phyloP scores from a whole-genome alignment of 2,113 vertebrate genomes.

The Cavia porcellus region DNA sequence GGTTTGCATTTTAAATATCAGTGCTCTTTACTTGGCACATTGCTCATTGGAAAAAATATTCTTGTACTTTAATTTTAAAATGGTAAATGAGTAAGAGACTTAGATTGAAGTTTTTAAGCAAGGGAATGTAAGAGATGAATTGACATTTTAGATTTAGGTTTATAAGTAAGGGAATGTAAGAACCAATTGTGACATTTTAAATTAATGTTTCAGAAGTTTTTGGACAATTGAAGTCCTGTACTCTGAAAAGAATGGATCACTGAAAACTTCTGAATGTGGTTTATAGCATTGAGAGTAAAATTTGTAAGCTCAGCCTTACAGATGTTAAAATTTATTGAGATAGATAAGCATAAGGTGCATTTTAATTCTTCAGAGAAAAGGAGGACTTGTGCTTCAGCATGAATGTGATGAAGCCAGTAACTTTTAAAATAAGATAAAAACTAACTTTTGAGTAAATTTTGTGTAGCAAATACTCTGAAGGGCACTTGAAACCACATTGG shows the following conservation, averaged over 20 bases:
- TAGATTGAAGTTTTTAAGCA: background rate
- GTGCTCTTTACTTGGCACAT: background rate
- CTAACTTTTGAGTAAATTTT: background rate
- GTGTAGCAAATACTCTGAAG: background rate
- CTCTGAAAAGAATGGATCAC: background rate
- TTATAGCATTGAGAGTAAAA: background rate
- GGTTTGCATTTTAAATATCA: background rate
- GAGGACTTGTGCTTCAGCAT: background rate
- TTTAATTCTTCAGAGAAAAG: background rate
- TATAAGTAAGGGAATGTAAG: background rate
- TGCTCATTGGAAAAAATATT: background rate
- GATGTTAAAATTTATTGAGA: background rate
- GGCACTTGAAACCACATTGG: background rate
- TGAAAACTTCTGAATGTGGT: background rate
- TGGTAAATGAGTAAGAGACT: background rate
- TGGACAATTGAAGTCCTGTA: background rate
- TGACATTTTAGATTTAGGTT: background rate
- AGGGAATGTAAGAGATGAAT: background rate
- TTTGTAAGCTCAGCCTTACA: background rate
- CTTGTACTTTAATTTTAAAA: background rate
- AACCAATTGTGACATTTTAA: background rate
- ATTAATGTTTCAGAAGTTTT: background rate
- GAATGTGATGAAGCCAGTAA: background rate
- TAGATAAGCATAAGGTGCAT: background rate
- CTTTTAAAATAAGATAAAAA: background rate